Percentiles rank a stretch among this genome's conserved stretches.
These are phyloP conservation scores for Toxotes lorentzi DNA, from an alignment of 2,797 vertebrate genomes.

Conservation along the genomic window DNA sequence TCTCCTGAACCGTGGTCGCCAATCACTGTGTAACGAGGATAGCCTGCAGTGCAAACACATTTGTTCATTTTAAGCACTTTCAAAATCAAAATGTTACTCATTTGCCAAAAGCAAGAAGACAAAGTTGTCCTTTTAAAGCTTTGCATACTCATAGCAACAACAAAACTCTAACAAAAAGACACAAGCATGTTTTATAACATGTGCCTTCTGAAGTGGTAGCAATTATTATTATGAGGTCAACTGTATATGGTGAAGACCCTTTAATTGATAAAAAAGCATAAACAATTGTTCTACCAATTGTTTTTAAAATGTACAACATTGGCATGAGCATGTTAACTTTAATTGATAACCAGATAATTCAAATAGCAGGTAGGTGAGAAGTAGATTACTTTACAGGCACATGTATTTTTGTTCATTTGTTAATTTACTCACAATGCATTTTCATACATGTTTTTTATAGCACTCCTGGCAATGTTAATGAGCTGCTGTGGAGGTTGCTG, in stretches of 20 bases:
- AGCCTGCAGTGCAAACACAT: constrained; percentile 86
- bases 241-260: background rate
- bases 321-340: background rate
- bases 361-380: constrained; percentile 11
- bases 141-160: background rate
- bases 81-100: constrained; percentile 24
- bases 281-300: background rate
- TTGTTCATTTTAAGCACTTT: constrained; percentile 44
- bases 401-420: constrained; percentile 30
- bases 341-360: constrained; percentile 11
- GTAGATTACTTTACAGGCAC: constrained; percentile 28
- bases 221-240: background rate
- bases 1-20: constrained; percentile 95
- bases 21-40: constrained; percentile 96
- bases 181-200: background rate
- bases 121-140: constrained; percentile 2
- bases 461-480: constrained; percentile 60
- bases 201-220: background rate
- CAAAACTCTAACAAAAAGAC: background rate
- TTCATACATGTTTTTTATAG: constrained; percentile 49
- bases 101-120: constrained; percentile 2
- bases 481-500: constrained; percentile 48
- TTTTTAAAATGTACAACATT: background rate
- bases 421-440: constrained; percentile 45
- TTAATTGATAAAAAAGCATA: background rate